A percentile compares a stretch with the other conserved stretches of the same genome.
Evolutionary conservation across 2,113 vertebrate genomes (phyloP).

Genomic region (Lathamus discolor): DNA sequence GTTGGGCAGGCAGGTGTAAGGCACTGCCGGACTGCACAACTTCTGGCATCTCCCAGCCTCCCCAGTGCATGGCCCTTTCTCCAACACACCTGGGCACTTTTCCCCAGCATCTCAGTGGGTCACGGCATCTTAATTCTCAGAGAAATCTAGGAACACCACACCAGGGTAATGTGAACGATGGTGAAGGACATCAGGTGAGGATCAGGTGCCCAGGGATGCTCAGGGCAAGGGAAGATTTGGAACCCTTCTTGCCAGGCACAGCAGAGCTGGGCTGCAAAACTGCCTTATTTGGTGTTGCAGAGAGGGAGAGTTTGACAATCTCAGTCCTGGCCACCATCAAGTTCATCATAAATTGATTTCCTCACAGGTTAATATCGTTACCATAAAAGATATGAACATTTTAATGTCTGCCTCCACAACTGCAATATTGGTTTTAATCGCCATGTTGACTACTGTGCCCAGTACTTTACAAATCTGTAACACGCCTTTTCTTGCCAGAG

Average conservation of each 20-base stretch:
- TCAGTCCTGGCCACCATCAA: neutral
- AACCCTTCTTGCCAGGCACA: neutral
- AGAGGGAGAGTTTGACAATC: neutral
- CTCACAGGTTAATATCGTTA: neutral
- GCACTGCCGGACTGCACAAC: neutral
- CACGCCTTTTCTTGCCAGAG: constrained; percentile 16
- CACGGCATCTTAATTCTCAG: neutral
- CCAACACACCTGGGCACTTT: neutral
- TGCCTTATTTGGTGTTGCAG: fast-evolving
- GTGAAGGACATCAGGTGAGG: neutral
- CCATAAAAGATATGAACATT: neutral
- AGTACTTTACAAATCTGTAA: neutral
- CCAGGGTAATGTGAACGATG: neutral
- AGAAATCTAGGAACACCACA: neutral
- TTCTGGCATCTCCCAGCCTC: neutral
- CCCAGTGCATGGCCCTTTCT: fast-evolving
- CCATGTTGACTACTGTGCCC: neutral
- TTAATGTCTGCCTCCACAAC: neutral
- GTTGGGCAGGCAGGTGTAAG: constrained; percentile 18
- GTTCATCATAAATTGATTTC: neutral
- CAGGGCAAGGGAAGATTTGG: neutral
- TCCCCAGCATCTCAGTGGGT: neutral
- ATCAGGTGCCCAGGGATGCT: neutral
- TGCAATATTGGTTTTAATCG: neutral
- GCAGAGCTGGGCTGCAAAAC: neutral